Evolutionary conservation across 2,888 invertebrate species (phyloP), one percentile per base, ranked within the genome.

Genomic region (Acrocyrtus sp.): DNA sequence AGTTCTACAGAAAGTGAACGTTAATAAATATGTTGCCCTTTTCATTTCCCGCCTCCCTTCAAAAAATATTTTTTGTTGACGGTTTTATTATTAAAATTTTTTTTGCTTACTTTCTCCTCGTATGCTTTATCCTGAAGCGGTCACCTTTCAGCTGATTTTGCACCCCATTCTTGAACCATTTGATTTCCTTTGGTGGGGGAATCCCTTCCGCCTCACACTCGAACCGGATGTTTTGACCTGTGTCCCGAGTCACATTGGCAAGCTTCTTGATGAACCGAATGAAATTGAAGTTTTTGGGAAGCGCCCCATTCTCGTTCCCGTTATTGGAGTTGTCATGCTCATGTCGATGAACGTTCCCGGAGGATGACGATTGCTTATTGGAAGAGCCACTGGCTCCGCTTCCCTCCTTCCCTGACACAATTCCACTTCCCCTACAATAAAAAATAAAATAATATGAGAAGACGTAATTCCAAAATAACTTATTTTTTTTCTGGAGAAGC

Each of bases 181-280:
- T 85, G 34, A 79, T 78, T 80, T 85, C 86, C 43, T 84, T 85
- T 29, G 89, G 88, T 0, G 87, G 85, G 0, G 89, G 89, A 79
- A 87, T 85, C 0, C 89, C 89, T 15, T 86, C 84, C 50, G 90
- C 90, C 82, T 90, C 90, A 83, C 92, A 92, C 51, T 87, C 84
- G 79, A 91, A 85, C 78, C 88, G 87, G 21, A 88, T 87, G 34
- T 85, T 85, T 69, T 88, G 88, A 3, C 90, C 90, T 4, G 87
- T 85, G 77, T 88, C 87, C 79, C 85, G 86, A 17, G 89, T 89
- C 48, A 88, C 81, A 82, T 90, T 90, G 57, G 82, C 83, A 81
- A 90, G 83, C 29, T 85, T 84, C 48, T 85, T 84, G 43, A 86
- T 83, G 82, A 90, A 87, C 53, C 86, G 85, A 48, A 90, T 83